Conservation (phyloP, 2,888 invertebrate species). For the Aplocera efformata region DNA sequence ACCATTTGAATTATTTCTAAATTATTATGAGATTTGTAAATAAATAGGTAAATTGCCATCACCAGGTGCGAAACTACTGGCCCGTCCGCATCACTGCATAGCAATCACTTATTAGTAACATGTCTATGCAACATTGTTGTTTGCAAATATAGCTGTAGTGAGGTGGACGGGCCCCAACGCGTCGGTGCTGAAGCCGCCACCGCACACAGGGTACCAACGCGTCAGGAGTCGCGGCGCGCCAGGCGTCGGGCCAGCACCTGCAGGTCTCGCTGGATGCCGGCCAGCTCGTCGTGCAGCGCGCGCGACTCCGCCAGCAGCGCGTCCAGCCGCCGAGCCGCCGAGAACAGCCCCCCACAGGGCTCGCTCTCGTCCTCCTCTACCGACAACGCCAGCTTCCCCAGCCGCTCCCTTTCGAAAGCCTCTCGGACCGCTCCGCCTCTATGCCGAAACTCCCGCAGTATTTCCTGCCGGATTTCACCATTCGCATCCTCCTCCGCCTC, state of each 20-base stretch:
- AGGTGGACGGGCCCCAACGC: constrained; percentile 1
- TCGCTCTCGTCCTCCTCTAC: constrained; percentile 63
- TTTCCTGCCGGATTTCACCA: constrained; percentile 41
- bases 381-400: constrained; percentile 65
- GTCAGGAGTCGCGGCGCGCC: constrained; percentile 61
- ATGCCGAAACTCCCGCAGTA: constrained; percentile 45
- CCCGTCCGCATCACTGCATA: no score
- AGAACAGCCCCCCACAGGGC: constrained; percentile 48
- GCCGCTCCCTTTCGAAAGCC: constrained; percentile 61
- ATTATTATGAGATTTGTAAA: no score
- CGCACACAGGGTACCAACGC: constrained; percentile 63
- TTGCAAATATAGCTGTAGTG: no score
- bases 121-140: no score
- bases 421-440: constrained; percentile 49
- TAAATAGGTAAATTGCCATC: constrained; percentile 3
- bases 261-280: constrained; percentile 73
- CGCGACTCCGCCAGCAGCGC: constrained; percentile 69
- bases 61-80: constrained; percentile 12
- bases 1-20: no score
- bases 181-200: constrained; percentile 25
- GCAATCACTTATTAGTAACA: no score
- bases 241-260: constrained; percentile 77
- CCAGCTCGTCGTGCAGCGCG: constrained; percentile 67
- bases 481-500: constrained; percentile 63
- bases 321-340: constrained; percentile 64